Conservation (phyloP, 2,888 invertebrate genomes). For the Papilio demoleus region DNA sequence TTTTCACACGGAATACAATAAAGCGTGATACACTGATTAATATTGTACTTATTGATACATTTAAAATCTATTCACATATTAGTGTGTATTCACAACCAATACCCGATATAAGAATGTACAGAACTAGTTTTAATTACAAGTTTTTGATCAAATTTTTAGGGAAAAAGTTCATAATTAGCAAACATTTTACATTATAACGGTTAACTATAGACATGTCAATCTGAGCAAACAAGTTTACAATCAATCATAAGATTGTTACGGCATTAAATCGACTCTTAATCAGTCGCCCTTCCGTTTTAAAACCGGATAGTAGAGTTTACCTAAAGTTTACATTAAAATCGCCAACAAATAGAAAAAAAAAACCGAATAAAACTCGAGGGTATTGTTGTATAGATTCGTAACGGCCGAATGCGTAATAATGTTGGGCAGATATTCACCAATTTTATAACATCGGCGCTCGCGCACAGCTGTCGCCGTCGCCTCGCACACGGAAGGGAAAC, state of each 20-base stretch:
- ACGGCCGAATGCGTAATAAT: conserved; percentile 81
- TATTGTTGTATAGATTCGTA: conserved; percentile 82
- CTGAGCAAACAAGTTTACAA: conserved; percentile 78
- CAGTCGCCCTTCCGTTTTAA: conserved; percentile 71
- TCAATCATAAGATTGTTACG: conserved; percentile 82
- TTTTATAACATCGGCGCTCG: conserved; percentile 74
- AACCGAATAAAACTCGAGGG: conserved; percentile 74
- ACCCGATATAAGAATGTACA: conserved; percentile 1
- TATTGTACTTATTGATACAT: conserved; percentile 31
- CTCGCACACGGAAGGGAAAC: conserved; percentile 70
- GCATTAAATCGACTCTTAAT: conserved; percentile 70
- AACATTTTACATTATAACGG: conserved; percentile 48
- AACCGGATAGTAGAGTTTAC: conserved; percentile 75
- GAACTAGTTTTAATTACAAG: conserved; percentile 49
- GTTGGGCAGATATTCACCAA: conserved; percentile 81
- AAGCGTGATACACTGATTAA: background rate
- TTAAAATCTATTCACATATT: conserved; percentile 42
- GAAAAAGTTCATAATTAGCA: conserved; percentile 61
- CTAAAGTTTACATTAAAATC: conserved; percentile 80
- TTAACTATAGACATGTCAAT: conserved; percentile 67
- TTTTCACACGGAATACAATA: conserved; percentile 36
- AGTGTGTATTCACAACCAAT: background rate
- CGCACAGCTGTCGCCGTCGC: conserved; percentile 76
- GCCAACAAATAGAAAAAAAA: conserved; percentile 72
- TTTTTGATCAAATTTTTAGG: conserved; percentile 43